Evolutionary conservation across 2,113 vertebrate species (phyloP), one percentile per base, ranked within the genome.

Genomic region (Alethe diademata): DNA sequence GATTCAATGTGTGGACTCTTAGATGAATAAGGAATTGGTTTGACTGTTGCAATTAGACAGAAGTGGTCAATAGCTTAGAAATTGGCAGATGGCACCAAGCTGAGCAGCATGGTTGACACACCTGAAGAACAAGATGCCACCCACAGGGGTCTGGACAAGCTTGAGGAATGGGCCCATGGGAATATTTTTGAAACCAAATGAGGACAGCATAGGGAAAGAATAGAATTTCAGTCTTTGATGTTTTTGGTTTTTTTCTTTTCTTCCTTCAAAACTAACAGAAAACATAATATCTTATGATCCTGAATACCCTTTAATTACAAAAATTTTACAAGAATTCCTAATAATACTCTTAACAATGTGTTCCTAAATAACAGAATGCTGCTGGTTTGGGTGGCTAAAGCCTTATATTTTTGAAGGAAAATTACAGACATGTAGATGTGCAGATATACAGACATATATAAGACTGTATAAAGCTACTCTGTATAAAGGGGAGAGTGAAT

Each of bases 161-260:
- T 57, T 0, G 0, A 73, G 22, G 43, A 36, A 8, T 19, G 10
- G 8, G 4, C 3, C 8, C 6, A 10, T 4, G 4, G 10, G 6
- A 65, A 33, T 54, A 47, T 71, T 67, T 85, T 53, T 38, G 12
- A 23, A 78, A 70, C 14, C 8, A 16, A 84, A 70, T 61, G 4
- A 61, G 10, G 11, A 40, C 4, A 62, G 2, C 4, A 36, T n/a
- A 56, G 15, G 4, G 16, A 86, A 87, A 88, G 6, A 51, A 76
- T 35, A 7, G 14, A 36, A 11, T 12, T 35, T 45, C 33, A 31
- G 7, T 42, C 17, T 28, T 69, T 36, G 9, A 29, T 31, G 25
- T 5, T 45, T 19, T 45, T 45, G 47, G 22, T 19, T 16, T 9
- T 17, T 45, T 64, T 47, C 19, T 3, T 15, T 36, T 65, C 11